phyloP scores from a whole-genome alignment of 1,140 invertebrate genomes.

The Grapholita molesta region DNA sequence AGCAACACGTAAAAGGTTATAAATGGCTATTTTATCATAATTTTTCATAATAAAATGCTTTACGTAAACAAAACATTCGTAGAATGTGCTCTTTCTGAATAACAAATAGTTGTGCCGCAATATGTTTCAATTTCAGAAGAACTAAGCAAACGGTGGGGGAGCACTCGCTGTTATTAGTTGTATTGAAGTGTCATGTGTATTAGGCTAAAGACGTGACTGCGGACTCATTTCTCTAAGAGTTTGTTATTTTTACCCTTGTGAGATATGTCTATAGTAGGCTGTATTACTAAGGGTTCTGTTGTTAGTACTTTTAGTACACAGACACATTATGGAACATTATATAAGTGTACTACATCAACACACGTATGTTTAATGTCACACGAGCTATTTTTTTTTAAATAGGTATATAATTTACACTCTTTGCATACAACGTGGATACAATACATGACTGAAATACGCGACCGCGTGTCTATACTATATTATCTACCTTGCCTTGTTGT shows the following conservation, averaged over 20 bases:
- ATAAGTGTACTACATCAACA: no score
- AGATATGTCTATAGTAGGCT: neutral
- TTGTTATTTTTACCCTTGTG: neutral
- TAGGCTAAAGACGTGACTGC: neutral
- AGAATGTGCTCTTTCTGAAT: neutral
- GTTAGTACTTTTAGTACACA: no score
- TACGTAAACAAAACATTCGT: neutral
- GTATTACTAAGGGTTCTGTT: neutral
- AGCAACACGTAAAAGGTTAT: neutral
- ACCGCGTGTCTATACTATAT: no score
- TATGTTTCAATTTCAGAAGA: conserved; percentile 1
- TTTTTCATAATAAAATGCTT: neutral
- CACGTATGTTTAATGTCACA: no score
- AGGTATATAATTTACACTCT: no score
- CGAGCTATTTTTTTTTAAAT: no score
- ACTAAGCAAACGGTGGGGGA: neutral
- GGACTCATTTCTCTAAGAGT: neutral
- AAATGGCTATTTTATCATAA: neutral
- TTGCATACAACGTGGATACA: no score
- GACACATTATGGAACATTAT: no score
- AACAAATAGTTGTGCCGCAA: neutral
- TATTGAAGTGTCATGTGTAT: neutral
- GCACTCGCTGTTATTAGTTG: neutral
- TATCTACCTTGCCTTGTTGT: no score
- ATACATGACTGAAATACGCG: no score